phyloP scores from a whole-genome alignment of 2,797 vertebrate species.

The Peromyscus attwateri region DNA sequence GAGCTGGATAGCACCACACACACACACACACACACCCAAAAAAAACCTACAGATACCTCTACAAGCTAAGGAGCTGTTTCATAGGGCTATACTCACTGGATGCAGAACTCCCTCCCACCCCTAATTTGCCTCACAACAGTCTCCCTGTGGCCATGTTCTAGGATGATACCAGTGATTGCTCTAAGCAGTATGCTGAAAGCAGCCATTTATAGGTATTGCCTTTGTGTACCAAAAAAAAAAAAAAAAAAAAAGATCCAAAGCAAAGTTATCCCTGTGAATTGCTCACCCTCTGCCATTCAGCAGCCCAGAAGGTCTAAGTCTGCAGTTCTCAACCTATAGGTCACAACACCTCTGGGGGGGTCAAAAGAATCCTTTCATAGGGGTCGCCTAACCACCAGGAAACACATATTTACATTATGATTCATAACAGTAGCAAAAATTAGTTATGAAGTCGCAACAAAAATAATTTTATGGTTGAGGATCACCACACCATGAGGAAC shows the following conservation, averaged over 20 bases:
- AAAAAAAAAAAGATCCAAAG: too few relatives aligned
- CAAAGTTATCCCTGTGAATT: not conserved
- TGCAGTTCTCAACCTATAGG: not conserved
- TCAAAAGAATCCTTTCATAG: not conserved
- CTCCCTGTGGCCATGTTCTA: not conserved
- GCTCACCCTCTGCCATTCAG: too few relatives aligned
- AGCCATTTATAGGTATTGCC: too few relatives aligned
- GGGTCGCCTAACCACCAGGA: not conserved
- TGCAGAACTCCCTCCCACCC: not conserved
- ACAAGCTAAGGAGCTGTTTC: not conserved
- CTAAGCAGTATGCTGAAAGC: not conserved
- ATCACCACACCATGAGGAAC: not conserved
- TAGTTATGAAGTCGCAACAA: not conserved
- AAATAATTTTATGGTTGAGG: too few relatives aligned
- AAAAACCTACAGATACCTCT: not conserved
- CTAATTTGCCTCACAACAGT: not conserved
- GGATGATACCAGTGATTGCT: not conserved
- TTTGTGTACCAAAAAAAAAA: not conserved
- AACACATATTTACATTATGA: not conserved
- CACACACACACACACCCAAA: fast-evolving
- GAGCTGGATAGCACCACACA: not conserved
- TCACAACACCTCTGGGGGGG: not conserved
- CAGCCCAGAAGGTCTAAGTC: not conserved
- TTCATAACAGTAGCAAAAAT: not conserved
- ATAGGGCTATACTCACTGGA: not conserved